Base-by-base conservation (phyloP, 2,888 invertebrate species). In the Drosophila crucigera region DNA sequence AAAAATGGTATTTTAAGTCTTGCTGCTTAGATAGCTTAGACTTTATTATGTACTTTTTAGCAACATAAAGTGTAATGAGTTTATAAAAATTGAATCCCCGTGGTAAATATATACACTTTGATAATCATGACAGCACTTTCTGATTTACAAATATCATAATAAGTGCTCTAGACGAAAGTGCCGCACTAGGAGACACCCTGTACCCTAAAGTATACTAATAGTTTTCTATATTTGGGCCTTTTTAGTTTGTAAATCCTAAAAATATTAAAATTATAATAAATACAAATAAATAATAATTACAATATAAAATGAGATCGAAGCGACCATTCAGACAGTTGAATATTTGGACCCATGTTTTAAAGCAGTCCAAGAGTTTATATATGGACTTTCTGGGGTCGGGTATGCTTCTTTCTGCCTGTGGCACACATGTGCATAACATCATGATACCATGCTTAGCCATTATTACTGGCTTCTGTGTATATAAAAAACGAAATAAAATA, bases 401-500 rank as follows among this genome's bases (percentile, higher is more conserved):
- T 37, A 37, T 37, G 37, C 37, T 7, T 37, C 19, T 19, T 37
- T 37, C 37, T 37, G 19, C 6, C 37, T 11, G 22, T 11, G n/a
- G 11, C n/a, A n/a, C 4, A 41, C 1, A n/a, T 10, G 6, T 30
- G 7, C n/a, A n/a, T n/a, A 1, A 16, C 22, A 53, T 9, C 22
- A 53, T 33, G 7, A 53, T 35, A 33, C 14, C 16, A 9, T 22
- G n/a, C 25, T 22, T 4, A 16, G 5, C 22, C 16, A 54, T 33
- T 54, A 35, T 54, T 22, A 35, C 16, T 33, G 9, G 3, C 33
- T 16, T 33, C 22, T 14, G 4, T 16, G 33, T 53, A 16, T 28
- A 19, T 19, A 39, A 25, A 31, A 31, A 39, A 19, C 16, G 6
- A 41, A 39, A 25, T 25, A 63, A 31, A 63, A 68, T 31, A n/a